A percentile compares a stretch with the other conserved stretches of the same genome.
Conservation (phyloP, 2,797 vertebrate species). For the Xerus rutilus region DNA sequence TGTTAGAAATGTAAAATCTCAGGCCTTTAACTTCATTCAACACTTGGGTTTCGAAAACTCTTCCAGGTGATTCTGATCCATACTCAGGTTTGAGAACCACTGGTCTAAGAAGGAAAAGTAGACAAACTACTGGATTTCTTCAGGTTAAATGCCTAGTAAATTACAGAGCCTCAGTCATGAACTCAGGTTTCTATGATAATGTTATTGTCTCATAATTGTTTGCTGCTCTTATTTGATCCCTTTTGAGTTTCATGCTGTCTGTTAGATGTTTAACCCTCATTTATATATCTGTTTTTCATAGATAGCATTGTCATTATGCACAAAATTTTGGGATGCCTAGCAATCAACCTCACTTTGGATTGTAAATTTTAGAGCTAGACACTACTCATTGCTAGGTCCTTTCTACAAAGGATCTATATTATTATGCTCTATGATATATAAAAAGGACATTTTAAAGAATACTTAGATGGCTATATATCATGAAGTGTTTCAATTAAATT, state of each 20-base stretch:
- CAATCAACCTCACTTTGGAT: not conserved
- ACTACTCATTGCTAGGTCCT: not conserved
- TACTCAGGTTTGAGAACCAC: not conserved
- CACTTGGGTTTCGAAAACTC: not conserved
- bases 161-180: not conserved
- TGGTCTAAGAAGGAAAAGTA: not conserved
- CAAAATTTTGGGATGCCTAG: not conserved
- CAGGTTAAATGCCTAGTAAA: not conserved
- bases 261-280: not conserved
- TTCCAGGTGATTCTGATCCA: not conserved
- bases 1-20: not conserved
- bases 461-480: not conserved
- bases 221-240: not conserved
- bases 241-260: not conserved
- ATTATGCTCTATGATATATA: not conserved
- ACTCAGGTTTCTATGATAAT: conserved; percentile 4
- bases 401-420: not conserved
- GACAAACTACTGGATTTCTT: not conserved
- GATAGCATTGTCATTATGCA: not conserved
- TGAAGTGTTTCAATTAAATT: conserved; percentile 11
- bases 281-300: not conserved
- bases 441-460: not conserved
- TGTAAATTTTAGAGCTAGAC: not conserved
- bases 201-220: not conserved
- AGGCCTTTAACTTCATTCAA: not conserved